Percentiles rank a stretch among this genome's conserved stretches.
phyloP scores from a whole-genome alignment of 2,888 invertebrate genomes.

The Drosophila anceps region DNA sequence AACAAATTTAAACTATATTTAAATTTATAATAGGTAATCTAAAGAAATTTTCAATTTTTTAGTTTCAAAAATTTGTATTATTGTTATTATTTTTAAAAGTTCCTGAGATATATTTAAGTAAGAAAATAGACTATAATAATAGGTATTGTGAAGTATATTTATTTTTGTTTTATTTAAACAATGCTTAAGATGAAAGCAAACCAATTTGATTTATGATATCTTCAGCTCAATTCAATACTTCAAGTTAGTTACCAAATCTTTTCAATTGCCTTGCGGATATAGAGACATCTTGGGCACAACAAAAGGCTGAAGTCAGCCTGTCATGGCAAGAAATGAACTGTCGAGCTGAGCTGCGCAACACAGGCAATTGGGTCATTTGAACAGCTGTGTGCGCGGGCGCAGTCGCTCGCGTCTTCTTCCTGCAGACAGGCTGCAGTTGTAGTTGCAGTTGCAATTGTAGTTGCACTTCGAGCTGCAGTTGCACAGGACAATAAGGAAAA shows the following conservation, averaged over 20 bases:
- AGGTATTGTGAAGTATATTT: too few relatives aligned
- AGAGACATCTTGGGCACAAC: not conserved
- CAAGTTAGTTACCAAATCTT: not conserved
- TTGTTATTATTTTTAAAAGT: too few relatives aligned
- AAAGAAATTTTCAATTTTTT: too few relatives aligned
- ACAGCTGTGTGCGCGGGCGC: slow-evolving; percentile 56
- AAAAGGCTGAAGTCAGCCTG: not conserved
- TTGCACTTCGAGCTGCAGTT: slow-evolving; percentile 24
- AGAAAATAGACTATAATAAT: too few relatives aligned
- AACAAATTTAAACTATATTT: not conserved
- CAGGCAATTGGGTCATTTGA: slow-evolving; percentile 48
- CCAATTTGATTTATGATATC: not conserved
- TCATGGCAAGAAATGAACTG: not conserved
- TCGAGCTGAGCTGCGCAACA: not conserved
- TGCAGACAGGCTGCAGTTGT: slow-evolving; percentile 9
- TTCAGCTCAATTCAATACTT: not conserved
- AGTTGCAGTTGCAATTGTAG: slow-evolving; percentile 18
- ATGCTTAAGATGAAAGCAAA: too few relatives aligned
- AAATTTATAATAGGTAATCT: too few relatives aligned
- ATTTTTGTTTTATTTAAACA: too few relatives aligned
- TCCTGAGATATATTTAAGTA: too few relatives aligned
- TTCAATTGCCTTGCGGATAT: not conserved
- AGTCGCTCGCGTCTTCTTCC: slow-evolving; percentile 22
- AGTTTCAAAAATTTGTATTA: too few relatives aligned
- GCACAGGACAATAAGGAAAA: slow-evolving; percentile 18